Base-by-base conservation (phyloP, 2,113 vertebrate genomes). In the Microtus richardsoni region DNA sequence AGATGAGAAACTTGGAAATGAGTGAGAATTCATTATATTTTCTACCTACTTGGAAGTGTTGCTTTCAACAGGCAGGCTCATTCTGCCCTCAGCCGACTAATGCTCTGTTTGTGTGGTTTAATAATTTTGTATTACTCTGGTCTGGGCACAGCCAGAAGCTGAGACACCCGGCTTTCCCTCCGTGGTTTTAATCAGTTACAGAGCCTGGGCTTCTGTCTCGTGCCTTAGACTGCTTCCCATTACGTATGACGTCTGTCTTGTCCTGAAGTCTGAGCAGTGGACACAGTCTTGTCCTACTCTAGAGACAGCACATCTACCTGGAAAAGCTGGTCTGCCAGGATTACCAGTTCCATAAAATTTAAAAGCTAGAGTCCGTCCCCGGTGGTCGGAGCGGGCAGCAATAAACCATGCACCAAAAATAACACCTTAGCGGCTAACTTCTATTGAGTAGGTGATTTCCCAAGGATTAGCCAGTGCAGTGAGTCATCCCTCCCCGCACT, bases 401-500 rank as follows among this genome's bases (percentile, higher is more conserved):
- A 64, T 95, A 96, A 96, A 95, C 88, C n/a, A 28, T 93, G 62
- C 26, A 95, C 94, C 95, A 87, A 97, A 98, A 98, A 98, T 97
- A 97, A 94, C 10, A 2, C 83, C 54, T 92, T 74, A 75, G 75
- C 85, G 92, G 85, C 92, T 96, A 86, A 93, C 96, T 96, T 95
- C 94, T 96, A 54, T 97, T 96, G 97, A 95, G 97, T 96, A 96
- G 97, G 97, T 98, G 92, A 75, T 97, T 97, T 98, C 96, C 97
- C 95, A 95, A 70, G 89, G 95, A 94, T 96, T 95, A 97, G 96
- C 97, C 97, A 92, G 30, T 83, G 68, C 88, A 80, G 0, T 97
- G 97, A 97, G 82, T 97, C 97, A 97, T 94, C 85, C 39, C 66
- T 79, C 71, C 64, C 85, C 95, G 73, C 22, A 3, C 93, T 93